Percentiles rank a stretch among this genome's conserved stretches.
Conservation (phyloP, 1,140 invertebrate species). For the Popillia japonica region DNA sequence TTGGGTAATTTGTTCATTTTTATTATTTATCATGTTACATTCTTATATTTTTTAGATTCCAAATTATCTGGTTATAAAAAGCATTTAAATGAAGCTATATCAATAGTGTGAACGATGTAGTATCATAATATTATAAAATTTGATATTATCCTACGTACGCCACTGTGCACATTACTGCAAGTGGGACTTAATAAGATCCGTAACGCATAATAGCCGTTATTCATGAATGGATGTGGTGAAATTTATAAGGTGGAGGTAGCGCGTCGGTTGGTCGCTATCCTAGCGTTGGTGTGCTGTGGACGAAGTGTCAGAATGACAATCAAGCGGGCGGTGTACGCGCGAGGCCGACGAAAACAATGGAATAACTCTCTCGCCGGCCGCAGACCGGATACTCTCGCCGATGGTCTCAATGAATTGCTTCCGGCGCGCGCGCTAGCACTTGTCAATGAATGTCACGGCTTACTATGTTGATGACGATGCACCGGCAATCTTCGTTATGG, state of each 20-base stretch:
- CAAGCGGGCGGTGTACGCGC: slow-evolving; percentile 4
- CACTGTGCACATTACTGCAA: not conserved
- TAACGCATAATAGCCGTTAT: slow-evolving; percentile 4
- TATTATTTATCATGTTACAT: too few relatives aligned
- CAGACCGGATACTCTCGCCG: slow-evolving; percentile 27
- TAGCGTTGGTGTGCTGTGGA: not conserved
- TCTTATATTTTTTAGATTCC: too few relatives aligned
- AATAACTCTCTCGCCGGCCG: slow-evolving; percentile 8
- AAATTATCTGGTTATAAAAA: too few relatives aligned
- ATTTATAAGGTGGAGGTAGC: slow-evolving; percentile 8
- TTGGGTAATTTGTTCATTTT: too few relatives aligned
- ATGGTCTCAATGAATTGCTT: slow-evolving; percentile 33
- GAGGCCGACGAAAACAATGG: slow-evolving; percentile 15
- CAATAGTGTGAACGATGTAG: too few relatives aligned
- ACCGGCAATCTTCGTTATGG: not conserved
- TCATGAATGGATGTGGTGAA: slow-evolving; percentile 33
- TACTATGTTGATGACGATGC: slow-evolving; percentile 6
- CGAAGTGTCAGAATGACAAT: slow-evolving; percentile 33
- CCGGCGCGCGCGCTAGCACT: slow-evolving; percentile 21
- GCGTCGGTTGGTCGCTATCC: not conserved
- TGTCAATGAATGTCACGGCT: slow-evolving; percentile 32
- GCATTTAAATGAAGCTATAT: too few relatives aligned
- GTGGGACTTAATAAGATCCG: slow-evolving; percentile 15
- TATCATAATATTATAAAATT: too few relatives aligned
- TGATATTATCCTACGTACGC: not conserved